phyloP scores from a whole-genome alignment of 2,888 invertebrate species.

The Chaitophorus viminalis region DNA sequence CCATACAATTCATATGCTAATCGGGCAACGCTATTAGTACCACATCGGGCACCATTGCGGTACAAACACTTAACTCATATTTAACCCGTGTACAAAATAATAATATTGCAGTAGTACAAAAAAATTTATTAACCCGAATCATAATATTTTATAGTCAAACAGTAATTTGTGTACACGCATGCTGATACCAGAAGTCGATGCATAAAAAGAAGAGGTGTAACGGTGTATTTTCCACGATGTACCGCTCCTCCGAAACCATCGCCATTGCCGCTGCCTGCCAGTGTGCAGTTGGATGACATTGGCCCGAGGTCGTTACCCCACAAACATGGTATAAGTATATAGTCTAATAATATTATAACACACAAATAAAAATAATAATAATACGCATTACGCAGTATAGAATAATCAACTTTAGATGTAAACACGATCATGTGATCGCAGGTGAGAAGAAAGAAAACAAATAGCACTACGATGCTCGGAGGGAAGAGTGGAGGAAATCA shows the following conservation, averaged over 20 bases:
- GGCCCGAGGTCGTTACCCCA: conserved; percentile 58
- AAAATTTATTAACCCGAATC: too few relatives aligned
- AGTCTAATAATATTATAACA: conserved; percentile 24
- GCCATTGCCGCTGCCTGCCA: background rate
- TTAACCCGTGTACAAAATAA: background rate
- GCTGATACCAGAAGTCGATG: conserved; percentile 5
- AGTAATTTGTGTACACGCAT: background rate
- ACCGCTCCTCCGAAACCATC: conserved; percentile 17
- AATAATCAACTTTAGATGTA: conserved; percentile 42
- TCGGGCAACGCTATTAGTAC: background rate
- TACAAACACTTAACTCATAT: background rate
- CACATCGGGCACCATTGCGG: background rate
- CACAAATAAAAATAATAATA: conserved; percentile 27
- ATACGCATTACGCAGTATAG: background rate
- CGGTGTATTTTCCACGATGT: conserved; percentile 45
- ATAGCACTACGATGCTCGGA: background rate
- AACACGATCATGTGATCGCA: conserved; percentile 27
- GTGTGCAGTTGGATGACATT: conserved; percentile 56
- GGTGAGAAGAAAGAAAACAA: conserved; percentile 12
- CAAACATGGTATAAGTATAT: background rate
- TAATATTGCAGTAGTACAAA: too few relatives aligned
- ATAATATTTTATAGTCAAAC: background rate
- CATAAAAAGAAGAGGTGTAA: conserved; percentile 1
- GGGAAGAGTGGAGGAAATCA: background rate
- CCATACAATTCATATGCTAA: background rate